phyloP scores from a whole-genome alignment of 2,113 vertebrate species.

The Acanthisitta chloris region DNA sequence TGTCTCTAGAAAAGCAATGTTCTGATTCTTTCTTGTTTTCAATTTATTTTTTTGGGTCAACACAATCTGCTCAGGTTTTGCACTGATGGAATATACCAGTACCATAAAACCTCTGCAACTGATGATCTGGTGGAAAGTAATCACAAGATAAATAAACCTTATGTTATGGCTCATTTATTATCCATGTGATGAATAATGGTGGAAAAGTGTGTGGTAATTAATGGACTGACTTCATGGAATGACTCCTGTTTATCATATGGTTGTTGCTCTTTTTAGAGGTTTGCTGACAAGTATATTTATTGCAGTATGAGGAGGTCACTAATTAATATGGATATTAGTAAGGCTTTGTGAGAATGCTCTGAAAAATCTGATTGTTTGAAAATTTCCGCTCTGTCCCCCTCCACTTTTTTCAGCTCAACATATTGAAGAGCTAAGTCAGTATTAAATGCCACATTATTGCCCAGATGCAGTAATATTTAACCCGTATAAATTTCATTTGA shows the following conservation, averaged over 20 bases:
- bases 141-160: neutral
- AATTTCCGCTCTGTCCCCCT: neutral
- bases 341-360: neutral
- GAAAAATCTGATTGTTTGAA: neutral
- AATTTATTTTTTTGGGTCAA: neutral
- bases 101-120: neutral
- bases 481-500: neutral
- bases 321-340: neutral
- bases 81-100: neutral
- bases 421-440: neutral
- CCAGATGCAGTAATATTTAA: neutral
- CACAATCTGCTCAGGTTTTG: neutral
- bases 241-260: neutral
- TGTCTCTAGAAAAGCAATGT: neutral
- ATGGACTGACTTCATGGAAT: neutral
- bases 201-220: neutral
- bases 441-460: neutral
- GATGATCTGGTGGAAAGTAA: neutral
- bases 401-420: neutral
- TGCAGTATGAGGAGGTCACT: neutral
- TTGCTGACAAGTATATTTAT: neutral
- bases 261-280: neutral
- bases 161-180: conserved; percentile 4
- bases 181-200: neutral
- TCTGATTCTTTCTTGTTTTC: neutral